These are phyloP conservation scores for Puffinus mauretanicus DNA, from an alignment of 2,113 vertebrate species.

Conservation along the genomic window DNA sequence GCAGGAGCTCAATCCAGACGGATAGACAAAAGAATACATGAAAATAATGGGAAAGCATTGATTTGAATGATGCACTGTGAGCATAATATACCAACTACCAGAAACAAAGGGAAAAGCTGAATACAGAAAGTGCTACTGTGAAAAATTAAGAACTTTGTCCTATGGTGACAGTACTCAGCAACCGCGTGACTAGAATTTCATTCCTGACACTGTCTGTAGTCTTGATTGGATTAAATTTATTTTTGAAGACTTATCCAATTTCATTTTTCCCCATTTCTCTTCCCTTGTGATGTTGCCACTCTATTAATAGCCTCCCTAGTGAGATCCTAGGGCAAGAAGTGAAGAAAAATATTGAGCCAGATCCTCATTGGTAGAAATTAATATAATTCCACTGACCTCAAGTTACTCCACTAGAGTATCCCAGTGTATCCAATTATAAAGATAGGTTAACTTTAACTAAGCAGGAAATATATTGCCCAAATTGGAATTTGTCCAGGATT, in stretches of 20 bases:
- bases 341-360: conserved; percentile 33
- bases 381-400: conserved; percentile 13
- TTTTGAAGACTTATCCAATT: conserved; percentile 41
- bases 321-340: conserved; percentile 26
- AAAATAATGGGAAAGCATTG: neutral
- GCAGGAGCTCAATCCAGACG: neutral
- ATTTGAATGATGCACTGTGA: neutral
- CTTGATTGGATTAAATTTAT: conserved; percentile 32
- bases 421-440: conserved; percentile 22
- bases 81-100: neutral
- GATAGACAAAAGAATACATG: neutral
- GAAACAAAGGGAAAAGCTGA: neutral
- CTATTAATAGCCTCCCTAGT: conserved; percentile 46
- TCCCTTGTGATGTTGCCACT: neutral
- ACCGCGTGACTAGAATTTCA: neutral
- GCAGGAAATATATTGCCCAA: neutral
- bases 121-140: neutral
- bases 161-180: rapidly evolving
- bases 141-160: neutral
- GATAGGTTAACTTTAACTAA: conserved; percentile 45
- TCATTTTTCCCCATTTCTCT: neutral
- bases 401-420: conserved; percentile 6
- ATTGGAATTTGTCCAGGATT: neutral
- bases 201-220: conserved; percentile 4
- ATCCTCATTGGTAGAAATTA: conserved; percentile 35